phyloP scores from a whole-genome alignment of 2,888 invertebrate species.

The Diarsia mendica region DNA sequence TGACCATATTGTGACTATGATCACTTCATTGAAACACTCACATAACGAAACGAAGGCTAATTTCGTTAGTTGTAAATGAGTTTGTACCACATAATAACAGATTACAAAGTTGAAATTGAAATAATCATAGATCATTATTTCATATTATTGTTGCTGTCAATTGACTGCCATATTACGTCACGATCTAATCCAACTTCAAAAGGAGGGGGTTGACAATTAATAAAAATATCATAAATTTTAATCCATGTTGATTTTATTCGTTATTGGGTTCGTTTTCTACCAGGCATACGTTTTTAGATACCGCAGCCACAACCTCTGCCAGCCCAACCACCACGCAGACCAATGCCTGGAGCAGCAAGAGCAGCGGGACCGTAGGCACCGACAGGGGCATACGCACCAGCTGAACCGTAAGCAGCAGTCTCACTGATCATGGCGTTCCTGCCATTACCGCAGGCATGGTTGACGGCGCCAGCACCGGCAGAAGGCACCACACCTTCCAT shows the following conservation, averaged over 20 bases:
- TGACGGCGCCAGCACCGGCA: slow-evolving; percentile 71
- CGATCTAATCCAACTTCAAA: background rate
- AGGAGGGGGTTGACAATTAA: background rate
- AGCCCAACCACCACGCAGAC: slow-evolving; percentile 5
- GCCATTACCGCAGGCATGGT: slow-evolving; percentile 75
- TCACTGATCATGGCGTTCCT: slow-evolving; percentile 63
- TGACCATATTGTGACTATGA: too few relatives aligned
- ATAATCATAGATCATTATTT: background rate
- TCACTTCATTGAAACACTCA: too few relatives aligned
- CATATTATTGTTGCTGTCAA: background rate
- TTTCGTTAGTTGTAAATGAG: too few relatives aligned
- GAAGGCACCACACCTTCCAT: slow-evolving; percentile 75
- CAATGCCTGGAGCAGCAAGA: slow-evolving; percentile 3
- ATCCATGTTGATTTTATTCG: too few relatives aligned
- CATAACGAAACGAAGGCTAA: too few relatives aligned
- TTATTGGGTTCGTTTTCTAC: too few relatives aligned
- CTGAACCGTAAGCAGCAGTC: slow-evolving; percentile 17
- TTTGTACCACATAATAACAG: background rate
- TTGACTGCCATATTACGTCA: background rate
- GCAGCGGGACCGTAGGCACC: slow-evolving; percentile 26
- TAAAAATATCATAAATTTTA: too few relatives aligned
- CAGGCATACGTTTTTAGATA: too few relatives aligned
- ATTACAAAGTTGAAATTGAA: background rate
- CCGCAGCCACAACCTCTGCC: slow-evolving; percentile 28
- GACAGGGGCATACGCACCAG: slow-evolving; percentile 17